Base-by-base conservation (phyloP, 2,888 invertebrate species). In the Aporophyla nigra region DNA sequence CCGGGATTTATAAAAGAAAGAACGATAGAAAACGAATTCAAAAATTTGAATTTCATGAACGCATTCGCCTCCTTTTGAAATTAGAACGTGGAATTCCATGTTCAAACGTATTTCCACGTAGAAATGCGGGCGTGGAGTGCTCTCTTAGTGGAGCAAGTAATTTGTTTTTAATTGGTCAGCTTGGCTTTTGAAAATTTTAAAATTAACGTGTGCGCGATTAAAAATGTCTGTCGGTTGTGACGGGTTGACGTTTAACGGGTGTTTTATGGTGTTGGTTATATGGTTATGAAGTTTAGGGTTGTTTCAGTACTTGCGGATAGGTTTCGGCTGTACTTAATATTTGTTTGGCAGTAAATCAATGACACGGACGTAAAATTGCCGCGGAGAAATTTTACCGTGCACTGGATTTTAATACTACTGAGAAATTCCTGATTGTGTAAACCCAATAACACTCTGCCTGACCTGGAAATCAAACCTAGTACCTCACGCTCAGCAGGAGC, bases 21-120 rank as follows among this genome's bases (percentile, higher is more conserved):
- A 84, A 83, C 79, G 81, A 78, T 83, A 83, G 87, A 90, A 90
- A 88, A 86, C 86, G 87, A 88, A 86, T 89, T 87, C 87, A 84
- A 88, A 84, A 89, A 91, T 91, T 91, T 90, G 91, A 91, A 91
- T 90, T 91, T 91, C 88, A 91, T 89, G 88, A 91, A 90, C 88
- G 87, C 78, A 85, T 82, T 87, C 80, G 83, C 84, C 83, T 86
- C 87, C 87, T 87, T 91, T 91, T 80, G 85, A 89, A 90, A 90
- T 91, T 90, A 90, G 89, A 87, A 91, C 90, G 89, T 87, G 88
- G 87, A 89, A 89, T 90, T 88, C 87, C 86, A 82, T 83, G 80
- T 84, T 78, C 75, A 77, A 78, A 82, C 87, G 86, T 80, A 86
- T 87, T 88, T 88, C 68, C 83, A 83, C 77, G 86, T 83, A 74